phyloP scores from a whole-genome alignment of 2,797 vertebrate species.

The Columba guinea region DNA sequence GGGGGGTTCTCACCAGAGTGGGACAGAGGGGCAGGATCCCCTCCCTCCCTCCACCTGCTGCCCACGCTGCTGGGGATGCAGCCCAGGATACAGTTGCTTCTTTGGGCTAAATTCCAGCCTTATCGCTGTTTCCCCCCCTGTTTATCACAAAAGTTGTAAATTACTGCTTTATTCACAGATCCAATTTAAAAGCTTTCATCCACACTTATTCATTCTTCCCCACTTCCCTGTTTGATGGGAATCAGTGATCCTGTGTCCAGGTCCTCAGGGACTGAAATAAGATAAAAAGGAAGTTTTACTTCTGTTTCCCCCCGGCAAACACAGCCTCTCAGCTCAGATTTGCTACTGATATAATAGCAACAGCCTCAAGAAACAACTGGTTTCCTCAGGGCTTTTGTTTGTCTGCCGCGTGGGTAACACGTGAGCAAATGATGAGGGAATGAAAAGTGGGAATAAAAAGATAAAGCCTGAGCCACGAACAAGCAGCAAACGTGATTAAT shows the following conservation, averaged over 20 bases:
- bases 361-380: neutral
- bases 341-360: neutral
- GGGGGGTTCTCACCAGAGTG: neutral
- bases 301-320: neutral
- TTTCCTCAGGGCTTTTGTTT: neutral
- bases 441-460: neutral
- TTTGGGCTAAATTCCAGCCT: neutral
- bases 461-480: neutral
- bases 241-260: accelerated
- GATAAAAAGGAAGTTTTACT: neutral
- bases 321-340: neutral
- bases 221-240: neutral
- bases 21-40: neutral
- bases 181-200: neutral
- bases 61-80: neutral
- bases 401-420: neutral
- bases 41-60: neutral
- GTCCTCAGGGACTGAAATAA: neutral
- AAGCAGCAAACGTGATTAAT: neutral
- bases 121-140: accelerated
- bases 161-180: neutral
- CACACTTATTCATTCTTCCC: accelerated
- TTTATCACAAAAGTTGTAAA: neutral
- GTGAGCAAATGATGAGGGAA: neutral
- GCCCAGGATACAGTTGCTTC: neutral